These are phyloP conservation scores for Coremacera marginata DNA, from an alignment of 2,888 invertebrate genomes.

Conservation along the genomic window DNA sequence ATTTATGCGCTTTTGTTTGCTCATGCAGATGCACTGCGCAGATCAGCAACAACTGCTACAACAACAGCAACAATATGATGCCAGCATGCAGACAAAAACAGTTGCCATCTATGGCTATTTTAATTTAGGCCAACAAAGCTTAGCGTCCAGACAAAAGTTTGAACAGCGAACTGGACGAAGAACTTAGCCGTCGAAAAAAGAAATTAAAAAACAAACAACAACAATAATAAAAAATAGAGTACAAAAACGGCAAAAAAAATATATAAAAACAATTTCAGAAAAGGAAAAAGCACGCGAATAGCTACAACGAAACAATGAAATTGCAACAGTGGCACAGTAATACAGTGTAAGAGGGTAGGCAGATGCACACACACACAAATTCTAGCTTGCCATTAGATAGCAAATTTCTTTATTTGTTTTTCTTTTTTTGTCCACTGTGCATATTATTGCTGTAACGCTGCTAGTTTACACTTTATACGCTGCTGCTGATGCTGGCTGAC, in stretches of 20 bases:
- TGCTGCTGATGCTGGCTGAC: neutral
- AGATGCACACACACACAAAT: too few species aligned
- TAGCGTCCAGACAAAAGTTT: neutral
- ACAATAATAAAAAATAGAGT: neutral
- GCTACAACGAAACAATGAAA: too few species aligned
- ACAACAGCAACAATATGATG: constrained; percentile 33
- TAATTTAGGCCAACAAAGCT: constrained; percentile 33
- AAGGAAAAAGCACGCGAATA: neutral
- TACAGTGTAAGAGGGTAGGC: too few species aligned
- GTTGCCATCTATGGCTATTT: constrained; percentile 51
- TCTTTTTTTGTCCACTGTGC: neutral
- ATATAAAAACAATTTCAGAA: neutral
- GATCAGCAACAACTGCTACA: constrained; percentile 39
- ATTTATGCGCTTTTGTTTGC: constrained; percentile 7
- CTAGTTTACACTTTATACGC: neutral
- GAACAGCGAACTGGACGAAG: neutral
- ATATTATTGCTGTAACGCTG: too few species aligned
- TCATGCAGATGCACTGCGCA: constrained; percentile 24
- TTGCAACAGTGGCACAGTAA: too few species aligned
- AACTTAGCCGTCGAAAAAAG: neutral
- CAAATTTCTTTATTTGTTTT: neutral
- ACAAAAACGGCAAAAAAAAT: neutral
- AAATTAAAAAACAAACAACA: neutral
- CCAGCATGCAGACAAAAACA: neutral
- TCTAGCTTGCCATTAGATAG: too few species aligned